Evolutionary conservation across 2,888 invertebrate genomes (phyloP), one percentile per base, ranked within the genome.

Genomic region (Lasiommata megera): DNA sequence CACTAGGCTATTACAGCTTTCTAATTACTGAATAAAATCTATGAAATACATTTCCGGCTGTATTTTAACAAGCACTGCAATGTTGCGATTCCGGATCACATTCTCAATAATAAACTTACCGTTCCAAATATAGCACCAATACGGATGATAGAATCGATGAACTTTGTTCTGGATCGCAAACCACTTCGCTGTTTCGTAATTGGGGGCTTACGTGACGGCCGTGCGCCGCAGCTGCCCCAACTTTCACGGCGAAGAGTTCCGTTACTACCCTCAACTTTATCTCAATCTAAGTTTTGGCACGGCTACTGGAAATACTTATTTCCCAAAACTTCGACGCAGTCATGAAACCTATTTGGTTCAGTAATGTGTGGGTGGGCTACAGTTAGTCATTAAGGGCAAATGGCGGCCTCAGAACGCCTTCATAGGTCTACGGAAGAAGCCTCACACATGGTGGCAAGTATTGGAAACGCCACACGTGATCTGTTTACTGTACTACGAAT

Each of bases 171-270:
- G 74, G 74, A 77, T 74, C 73, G 75, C 81, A 79, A 83, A 80
- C 81, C 81, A 78, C 80, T 85, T 78, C 79, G 80, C 77, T 86
- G 82, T 86, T 87, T 84, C 83, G 88, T 89, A 88, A 89, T 88
- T 89, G 89, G 84, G 82, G 85, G 83, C 85, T 88, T 88, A 88
- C 88, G 88, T 88, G 88, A 84, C 85, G 84, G 82, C 76, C 80
- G 74, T 66, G 69, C 73, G 77, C 77, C 80, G 67, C 88, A 88
- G 82, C 86, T 88, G 86, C 76, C 80, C 79, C 68, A 82, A 83
- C 79, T 82, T 77, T 68, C 68, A 66, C 74, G 72, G 76, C 80
- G 80, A 85, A 86, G 84, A 84, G 76, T 83, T 84, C 72, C 70
- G 46, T 61, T 71, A 78, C 80, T 79, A 80, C 75, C 78, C 74